These are phyloP conservation scores for Aradophagus sp. DNA, from an alignment of 1,140 invertebrate species.

Conservation along the genomic window DNA sequence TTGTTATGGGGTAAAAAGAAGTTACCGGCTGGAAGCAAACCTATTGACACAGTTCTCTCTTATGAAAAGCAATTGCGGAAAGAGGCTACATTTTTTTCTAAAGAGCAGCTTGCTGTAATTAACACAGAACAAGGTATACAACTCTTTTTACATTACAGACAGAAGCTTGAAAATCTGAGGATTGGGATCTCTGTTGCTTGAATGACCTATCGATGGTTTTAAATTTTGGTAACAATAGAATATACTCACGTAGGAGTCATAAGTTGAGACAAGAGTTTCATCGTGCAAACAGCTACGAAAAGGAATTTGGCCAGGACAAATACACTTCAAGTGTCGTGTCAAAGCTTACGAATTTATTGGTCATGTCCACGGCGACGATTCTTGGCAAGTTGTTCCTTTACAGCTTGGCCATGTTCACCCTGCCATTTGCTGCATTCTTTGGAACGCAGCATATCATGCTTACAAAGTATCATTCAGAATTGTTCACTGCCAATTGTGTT, in stretches of 20 bases:
- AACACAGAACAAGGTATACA: constrained; percentile 67
- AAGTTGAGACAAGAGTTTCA: constrained; percentile 57
- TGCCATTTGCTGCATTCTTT: constrained; percentile 86
- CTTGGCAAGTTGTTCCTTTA: constrained; percentile 83
- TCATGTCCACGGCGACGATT: constrained; percentile 66
- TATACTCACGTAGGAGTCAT: constrained; percentile 63
- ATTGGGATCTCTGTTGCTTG: constrained; percentile 22
- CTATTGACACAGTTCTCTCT: constrained; percentile 79
- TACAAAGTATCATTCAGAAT: constrained; percentile 78
- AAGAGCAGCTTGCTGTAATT: constrained; percentile 28
- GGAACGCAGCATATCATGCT: constrained; percentile 78
- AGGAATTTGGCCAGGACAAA: constrained; percentile 12
- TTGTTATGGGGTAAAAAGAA: constrained; percentile 85
- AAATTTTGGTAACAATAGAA: constrained; percentile 69
- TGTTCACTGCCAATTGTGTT: constrained; percentile 81
- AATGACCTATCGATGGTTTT: constrained; percentile 69
- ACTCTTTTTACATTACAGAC: constrained; percentile 65
- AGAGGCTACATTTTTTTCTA: constrained; percentile 59
- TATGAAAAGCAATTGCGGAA: constrained; percentile 78
- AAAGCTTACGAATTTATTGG: constrained; percentile 17
- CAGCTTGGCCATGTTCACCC: constrained; percentile 87
- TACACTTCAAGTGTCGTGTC: constrained; percentile 11
- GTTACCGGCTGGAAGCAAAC: constrained; percentile 81
- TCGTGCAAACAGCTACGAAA: constrained; percentile 41
- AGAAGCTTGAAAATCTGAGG: constrained; percentile 47